Conservation (phyloP, 2,888 invertebrate species). For the Synanthedon andrenaeformis region DNA sequence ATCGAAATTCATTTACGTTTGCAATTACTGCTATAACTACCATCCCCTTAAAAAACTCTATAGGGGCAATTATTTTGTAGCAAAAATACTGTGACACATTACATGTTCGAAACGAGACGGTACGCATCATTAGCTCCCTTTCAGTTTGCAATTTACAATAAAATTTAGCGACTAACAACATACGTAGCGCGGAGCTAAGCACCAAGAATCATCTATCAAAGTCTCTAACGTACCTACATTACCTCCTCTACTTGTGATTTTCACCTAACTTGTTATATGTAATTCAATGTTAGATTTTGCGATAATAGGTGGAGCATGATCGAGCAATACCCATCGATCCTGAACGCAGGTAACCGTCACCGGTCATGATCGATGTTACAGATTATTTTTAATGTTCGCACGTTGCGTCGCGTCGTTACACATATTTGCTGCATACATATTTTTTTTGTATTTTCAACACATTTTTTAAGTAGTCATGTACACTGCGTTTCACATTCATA, state of each 20-base stretch:
- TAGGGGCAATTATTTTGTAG: too few relatives aligned
- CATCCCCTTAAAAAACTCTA: too few relatives aligned
- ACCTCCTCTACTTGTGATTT: not conserved
- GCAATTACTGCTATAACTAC: too few relatives aligned
- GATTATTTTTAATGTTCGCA: not conserved
- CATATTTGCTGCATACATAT: too few relatives aligned
- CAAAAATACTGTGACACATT: not conserved
- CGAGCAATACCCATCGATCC: conserved; percentile 16
- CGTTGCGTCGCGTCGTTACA: too few relatives aligned
- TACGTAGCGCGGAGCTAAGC: not conserved
- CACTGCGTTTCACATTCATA: too few relatives aligned
- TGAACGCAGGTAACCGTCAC: conserved; percentile 14
- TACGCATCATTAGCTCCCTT: not conserved
- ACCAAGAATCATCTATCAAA: conserved; percentile 32
- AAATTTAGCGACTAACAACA: not conserved
- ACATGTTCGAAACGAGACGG: not conserved
- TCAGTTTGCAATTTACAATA: not conserved
- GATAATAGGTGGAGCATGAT: conserved; percentile 36
- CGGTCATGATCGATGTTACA: conserved; percentile 10
- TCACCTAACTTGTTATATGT: not conserved
- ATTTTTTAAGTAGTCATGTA: too few relatives aligned
- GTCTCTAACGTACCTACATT: conserved; percentile 15
- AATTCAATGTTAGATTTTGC: conserved; percentile 18
- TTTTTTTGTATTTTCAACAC: too few relatives aligned
- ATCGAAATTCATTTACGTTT: too few relatives aligned